A percentile compares a stretch with the other conserved stretches of the same genome.
Conservation (phyloP, 2,113 vertebrate species). For the Pipra filicauda region DNA sequence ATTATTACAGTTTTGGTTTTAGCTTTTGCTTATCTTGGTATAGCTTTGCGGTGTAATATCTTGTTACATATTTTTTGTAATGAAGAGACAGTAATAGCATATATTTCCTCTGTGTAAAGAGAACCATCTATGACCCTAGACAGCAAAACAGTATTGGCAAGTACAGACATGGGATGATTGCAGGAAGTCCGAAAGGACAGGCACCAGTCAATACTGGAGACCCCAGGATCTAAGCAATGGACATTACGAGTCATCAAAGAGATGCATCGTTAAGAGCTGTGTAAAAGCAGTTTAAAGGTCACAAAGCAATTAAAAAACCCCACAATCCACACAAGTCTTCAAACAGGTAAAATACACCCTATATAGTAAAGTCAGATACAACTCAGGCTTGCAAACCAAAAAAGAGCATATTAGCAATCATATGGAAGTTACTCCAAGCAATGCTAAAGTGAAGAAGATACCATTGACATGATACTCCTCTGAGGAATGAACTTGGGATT, state of each 20-base stretch:
- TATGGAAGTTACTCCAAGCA: neutral
- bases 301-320: neutral
- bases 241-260: neutral
- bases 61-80: neutral
- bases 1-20: neutral
- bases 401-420: rapidly evolving
- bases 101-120: neutral
- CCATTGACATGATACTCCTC: rapidly evolving
- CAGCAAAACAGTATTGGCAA: neutral
- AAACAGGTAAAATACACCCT: neutral
- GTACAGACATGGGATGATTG: neutral
- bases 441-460: neutral
- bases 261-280: neutral
- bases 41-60: neutral
- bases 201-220: neutral
- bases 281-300: neutral
- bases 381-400: neutral
- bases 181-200: neutral
- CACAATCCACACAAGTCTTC: neutral
- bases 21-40: neutral
- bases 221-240: neutral
- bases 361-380: neutral
- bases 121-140: neutral
- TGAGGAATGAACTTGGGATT: neutral
- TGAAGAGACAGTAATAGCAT: neutral